phyloP scores from a whole-genome alignment of 2,113 vertebrate genomes.

The Sorex araneus region DNA sequence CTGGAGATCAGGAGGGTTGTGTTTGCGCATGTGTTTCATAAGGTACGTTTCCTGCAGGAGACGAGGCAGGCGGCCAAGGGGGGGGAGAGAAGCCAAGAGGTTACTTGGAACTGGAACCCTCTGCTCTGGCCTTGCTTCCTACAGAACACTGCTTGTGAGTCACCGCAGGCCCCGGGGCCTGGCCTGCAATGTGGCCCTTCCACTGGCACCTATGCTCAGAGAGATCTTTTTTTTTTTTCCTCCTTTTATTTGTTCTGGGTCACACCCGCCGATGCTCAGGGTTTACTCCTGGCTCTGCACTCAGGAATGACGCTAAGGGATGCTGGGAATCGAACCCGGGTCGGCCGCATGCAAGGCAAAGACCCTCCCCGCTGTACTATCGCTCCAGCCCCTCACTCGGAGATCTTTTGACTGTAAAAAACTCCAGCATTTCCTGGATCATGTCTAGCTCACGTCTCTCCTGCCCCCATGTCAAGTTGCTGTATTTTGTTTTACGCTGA shows the following conservation, averaged over 20 bases:
- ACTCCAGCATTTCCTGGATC: too few relatives aligned
- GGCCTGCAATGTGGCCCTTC: neutral
- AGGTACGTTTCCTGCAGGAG: constrained; percentile 96
- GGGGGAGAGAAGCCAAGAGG: neutral
- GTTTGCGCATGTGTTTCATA: constrained; percentile 99
- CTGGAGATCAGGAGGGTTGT: constrained; percentile 94
- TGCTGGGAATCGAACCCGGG: too few relatives aligned
- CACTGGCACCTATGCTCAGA: neutral
- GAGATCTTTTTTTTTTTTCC: too few relatives aligned
- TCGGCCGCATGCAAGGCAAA: too few relatives aligned
- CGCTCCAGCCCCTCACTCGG: too few relatives aligned
- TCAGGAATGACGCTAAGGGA: too few relatives aligned
- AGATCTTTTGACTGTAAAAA: too few relatives aligned
- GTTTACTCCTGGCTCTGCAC: too few relatives aligned
- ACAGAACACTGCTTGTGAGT: neutral
- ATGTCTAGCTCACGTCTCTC: neutral
- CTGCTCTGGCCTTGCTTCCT: fast-evolving
- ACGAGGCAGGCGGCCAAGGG: constrained; percentile 11
- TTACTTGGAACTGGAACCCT: neutral
- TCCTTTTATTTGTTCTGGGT: too few relatives aligned
- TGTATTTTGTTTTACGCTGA: constrained; percentile 30
- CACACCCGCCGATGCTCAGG: too few relatives aligned
- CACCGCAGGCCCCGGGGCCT: neutral
- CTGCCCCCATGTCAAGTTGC: neutral
- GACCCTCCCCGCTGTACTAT: too few relatives aligned